Percentiles rank a stretch among this genome's conserved stretches.
Conservation (phyloP, 2,797 vertebrate species). For the Glossophaga mutica region DNA sequence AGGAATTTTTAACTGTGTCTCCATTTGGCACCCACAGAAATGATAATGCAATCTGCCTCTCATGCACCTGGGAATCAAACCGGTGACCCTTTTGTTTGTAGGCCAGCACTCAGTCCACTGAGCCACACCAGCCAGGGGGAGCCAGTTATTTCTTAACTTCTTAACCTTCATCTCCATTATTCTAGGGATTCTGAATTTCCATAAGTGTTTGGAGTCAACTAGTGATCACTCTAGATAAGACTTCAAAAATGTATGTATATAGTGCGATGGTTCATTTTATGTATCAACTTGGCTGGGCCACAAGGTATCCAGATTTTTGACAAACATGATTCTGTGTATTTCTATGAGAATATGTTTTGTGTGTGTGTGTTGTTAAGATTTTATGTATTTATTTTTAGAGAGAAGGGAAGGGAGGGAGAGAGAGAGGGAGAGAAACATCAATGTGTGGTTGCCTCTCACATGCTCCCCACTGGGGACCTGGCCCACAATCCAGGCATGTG, state of each 20-base stretch:
- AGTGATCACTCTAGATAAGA: neutral
- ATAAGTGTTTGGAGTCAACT: neutral
- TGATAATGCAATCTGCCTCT: neutral
- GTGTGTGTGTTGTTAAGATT: too few species aligned
- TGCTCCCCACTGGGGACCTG: too few species aligned
- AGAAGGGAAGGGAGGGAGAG: too few species aligned
- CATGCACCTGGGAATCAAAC: too few species aligned
- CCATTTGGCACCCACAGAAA: neutral
- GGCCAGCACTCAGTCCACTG: too few species aligned
- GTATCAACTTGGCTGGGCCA: neutral
- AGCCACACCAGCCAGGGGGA: too few species aligned
- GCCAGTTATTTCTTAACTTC: neutral
- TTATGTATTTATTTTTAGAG: too few species aligned
- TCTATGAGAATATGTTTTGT: neutral
- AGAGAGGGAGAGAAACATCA: too few species aligned
- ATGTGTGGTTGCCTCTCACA: too few species aligned
- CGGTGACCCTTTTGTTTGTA: too few species aligned
- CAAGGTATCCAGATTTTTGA: neutral
- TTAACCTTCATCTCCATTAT: neutral
- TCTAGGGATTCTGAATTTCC: neutral
- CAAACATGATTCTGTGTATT: neutral
- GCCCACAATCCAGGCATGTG: too few species aligned
- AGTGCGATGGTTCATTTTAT: neutral
- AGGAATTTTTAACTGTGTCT: neutral
- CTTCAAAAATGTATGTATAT: neutral